Evolutionary conservation across 2,888 invertebrate genomes (phyloP).

Genomic region (Diarsia dahlii): DNA sequence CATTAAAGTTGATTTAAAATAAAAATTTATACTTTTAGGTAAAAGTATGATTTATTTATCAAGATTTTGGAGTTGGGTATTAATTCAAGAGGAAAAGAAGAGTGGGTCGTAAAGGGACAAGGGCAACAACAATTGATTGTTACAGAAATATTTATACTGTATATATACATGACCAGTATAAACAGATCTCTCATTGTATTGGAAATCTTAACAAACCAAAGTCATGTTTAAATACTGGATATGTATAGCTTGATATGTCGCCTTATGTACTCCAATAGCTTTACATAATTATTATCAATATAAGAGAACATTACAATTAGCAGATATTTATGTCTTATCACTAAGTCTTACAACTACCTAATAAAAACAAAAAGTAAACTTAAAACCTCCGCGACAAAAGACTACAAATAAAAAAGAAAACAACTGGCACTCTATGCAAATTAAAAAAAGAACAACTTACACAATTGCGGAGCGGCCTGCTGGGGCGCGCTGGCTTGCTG

Average conservation of each 20-base stretch:
- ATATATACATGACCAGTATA: too few relatives aligned
- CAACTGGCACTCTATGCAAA: conserved; percentile 51
- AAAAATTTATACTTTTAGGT: neutral
- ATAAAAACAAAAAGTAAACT: conserved; percentile 15
- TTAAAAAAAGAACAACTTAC: conserved; percentile 77
- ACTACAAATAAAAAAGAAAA: conserved; percentile 17
- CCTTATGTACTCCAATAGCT: neutral
- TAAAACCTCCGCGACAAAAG: conserved; percentile 13
- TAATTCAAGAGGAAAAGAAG: neutral
- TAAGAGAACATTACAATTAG: conserved; percentile 5
- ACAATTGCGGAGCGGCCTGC: conserved; percentile 82
- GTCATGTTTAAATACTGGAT: too few relatives aligned
- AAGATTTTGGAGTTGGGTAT: conserved; percentile 1
- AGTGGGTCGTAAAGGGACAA: neutral
- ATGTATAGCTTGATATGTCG: too few relatives aligned
- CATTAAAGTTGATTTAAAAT: conserved; percentile 32
- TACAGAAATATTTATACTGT: neutral
- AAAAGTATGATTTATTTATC: conserved; percentile 3
- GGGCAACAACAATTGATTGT: neutral
- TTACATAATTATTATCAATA: neutral
- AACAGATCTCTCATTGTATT: too few relatives aligned
- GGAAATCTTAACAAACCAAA: too few relatives aligned
- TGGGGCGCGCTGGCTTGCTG: conserved; percentile 85
- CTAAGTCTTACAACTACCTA: conserved; percentile 26
- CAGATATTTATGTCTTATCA: conserved; percentile 6